Evolutionary conservation across 2,113 vertebrate species (phyloP), one percentile per base, ranked within the genome.

Genomic region (Ictalurus furcatus): DNA sequence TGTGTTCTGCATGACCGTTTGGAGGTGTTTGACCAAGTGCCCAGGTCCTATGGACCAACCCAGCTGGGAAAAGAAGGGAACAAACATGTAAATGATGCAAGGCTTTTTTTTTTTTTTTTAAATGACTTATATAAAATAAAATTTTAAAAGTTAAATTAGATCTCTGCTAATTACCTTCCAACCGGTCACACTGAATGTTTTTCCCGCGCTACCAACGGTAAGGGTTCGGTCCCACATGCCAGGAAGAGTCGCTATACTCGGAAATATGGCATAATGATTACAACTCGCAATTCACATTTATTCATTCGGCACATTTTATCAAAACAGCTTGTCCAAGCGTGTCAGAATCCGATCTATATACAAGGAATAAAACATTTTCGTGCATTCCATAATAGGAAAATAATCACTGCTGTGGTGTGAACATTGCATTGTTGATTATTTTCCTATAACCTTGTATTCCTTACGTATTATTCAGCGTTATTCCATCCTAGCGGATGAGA

Each of bases 211-310:
- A 95, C 98, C 94, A 84, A 99, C 94, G 0, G 97, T 99, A 90
- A 99, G 67, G 17, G 98, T 99, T 95, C 98, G 96, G 23, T 99
- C 98, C 98, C 98, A 99, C 98, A 99, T 99, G 73, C 98, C 98
- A 87, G 98, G 98, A 83, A 99, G 95, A 0, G 95, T 97, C 90
- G 98, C 98, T 99, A 88, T 73, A 85, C 89, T 40, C 91, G 58
- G 71, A 59, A 82, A 81, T 4, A 69, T 0, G 8, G 44, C 23
- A 89, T n/a, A 52, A 30, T 84, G 12, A 88, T 52, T 40, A 82
- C 34, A 52, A 34, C 8, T 67, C n/a, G 30, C 6, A 54, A 78
- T n/a, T 80, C 14, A 78, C 23, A 28, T 48, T 23, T 12, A 12
- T 44, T 76, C 37, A 40, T 2, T 19, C 0, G 14, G n/a, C 34